Base-by-base conservation (phyloP, 2,888 invertebrate species). In the Zonitis immaculata region DNA sequence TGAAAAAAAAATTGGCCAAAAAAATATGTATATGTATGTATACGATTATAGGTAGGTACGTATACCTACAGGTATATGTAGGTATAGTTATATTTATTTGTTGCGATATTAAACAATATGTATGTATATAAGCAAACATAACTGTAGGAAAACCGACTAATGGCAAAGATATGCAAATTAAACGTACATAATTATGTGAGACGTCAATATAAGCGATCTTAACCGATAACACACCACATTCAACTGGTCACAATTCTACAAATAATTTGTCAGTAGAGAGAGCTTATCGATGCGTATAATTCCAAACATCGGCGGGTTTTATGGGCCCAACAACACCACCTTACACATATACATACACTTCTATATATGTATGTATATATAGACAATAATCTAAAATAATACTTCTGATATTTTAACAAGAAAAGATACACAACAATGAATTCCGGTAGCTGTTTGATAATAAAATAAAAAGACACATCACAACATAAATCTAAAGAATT, bases 201-300 rank as follows among this genome's bases (percentile, higher is more conserved):
- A 52, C 60, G 62, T 62, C 60, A 60, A 62, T 62, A 57, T 48
- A 22, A 9, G 59, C 56, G 60, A 62, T 62, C 53, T 54, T 52
- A 46, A 57, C 55, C 56, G 61, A 61, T 61, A 61, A 54, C 57
- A 54, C 56, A 57, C 58, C 57, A 47, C 57, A 54, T 57, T 59
- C 58, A 57, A 55, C 57, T 57, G 60, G 57, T 60, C 58, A 58
- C 63, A 55, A 58, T 57, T 62, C 57, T 50, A 59, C 61, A 61
- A 61, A 62, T 61, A 64, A 64, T 64, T 64, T 62, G 63, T 64
- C 63, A 62, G 46, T 42, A 49, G 46, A 12, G 46, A 49, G 46
- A 12, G 46, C 58, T 62, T 60, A 60, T 60, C 62, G 55, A 42
- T 47, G 47, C 47, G 50, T 51, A 61, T 61, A 58, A 59, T 47